Base-by-base conservation (phyloP, 2,797 vertebrate species). In the Sphaeramia orbicularis region DNA sequence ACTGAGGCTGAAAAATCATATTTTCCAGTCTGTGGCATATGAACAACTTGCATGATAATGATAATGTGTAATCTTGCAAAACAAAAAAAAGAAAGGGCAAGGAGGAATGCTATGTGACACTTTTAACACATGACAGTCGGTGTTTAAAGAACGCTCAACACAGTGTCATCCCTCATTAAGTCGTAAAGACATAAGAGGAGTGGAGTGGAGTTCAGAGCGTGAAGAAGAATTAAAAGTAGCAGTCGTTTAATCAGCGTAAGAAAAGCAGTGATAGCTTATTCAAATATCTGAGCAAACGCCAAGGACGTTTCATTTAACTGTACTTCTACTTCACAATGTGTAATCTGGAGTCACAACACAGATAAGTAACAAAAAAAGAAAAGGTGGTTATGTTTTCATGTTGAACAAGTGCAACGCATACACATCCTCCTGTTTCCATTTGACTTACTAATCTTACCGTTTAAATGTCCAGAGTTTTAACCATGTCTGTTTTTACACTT, bases 1-100 rank as follows among this genome's bases (percentile, higher is more conserved):
- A 68, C 43, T 60, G 36, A 7, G 56, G 50, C 62, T 62, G 66
- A 54, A 76, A 76, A 74, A 79, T 35, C 40, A 42, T 16, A 27
- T 13, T 66, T 57, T 32, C 12, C 43, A 30, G 14, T 48, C 40
- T 47, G 41, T 24, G 42, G 48, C 19, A 18, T 58, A 58, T n/a
- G n/a, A 70, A 32, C 63, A 54, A 35, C 37, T 36, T 38, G 21
- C 10, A 48, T n/a, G 15, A 64, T 68, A 36, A 65, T 53, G 53
- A 74, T 49, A 50, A 44, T 50, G 59, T 61, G 64, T 21, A 52
- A 15, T 14, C 12, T 59, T 7, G 18, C 18, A 30, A 12, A 7
- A 16, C 16, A 30, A 14, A 7, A 24, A 18, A 37, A 3, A 2
- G 37, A 7, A 19, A 53, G 36, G 40, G 6, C 4, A 24, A 16